A percentile compares a stretch with the other conserved stretches of the same genome.
phyloP scores from a whole-genome alignment of 2,113 vertebrate species.

The Macquaria ambigua region DNA sequence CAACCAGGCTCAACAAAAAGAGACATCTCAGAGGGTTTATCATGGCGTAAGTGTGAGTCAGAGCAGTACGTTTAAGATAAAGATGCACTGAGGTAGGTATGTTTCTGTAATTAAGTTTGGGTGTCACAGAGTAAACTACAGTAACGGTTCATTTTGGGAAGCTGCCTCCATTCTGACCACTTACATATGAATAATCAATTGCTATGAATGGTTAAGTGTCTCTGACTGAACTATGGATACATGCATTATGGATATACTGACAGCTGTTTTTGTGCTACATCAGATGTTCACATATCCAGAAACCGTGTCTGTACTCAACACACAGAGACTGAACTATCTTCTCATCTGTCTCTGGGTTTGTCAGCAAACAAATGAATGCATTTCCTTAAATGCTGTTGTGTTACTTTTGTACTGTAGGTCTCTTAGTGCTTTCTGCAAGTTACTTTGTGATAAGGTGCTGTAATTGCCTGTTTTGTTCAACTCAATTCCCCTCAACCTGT shows the following conservation, averaged over 20 bases:
- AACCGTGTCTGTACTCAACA: neutral
- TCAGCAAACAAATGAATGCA: neutral
- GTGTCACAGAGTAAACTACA: neutral
- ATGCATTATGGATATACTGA: too few relatives aligned
- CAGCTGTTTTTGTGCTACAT: neutral
- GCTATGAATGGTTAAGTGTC: too few relatives aligned
- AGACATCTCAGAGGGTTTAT: rapidly evolving
- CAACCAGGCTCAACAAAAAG: rapidly evolving
- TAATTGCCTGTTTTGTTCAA: neutral
- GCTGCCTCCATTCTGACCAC: too few relatives aligned
- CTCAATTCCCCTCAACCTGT: neutral
- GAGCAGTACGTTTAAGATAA: neutral
- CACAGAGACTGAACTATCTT: neutral
- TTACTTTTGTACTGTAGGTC: neutral
- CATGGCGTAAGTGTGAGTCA: neutral
- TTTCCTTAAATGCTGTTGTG: neutral
- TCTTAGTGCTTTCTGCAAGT: neutral
- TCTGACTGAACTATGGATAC: too few relatives aligned
- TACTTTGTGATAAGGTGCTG: neutral
- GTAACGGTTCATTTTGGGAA: neutral
- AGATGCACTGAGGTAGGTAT: neutral
- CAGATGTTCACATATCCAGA: too few relatives aligned
- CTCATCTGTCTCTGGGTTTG: neutral
- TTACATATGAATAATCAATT: too few relatives aligned
- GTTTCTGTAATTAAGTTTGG: neutral